Evolutionary conservation across 2,797 vertebrate genomes (phyloP).

Genomic region (Otus scops): DNA sequence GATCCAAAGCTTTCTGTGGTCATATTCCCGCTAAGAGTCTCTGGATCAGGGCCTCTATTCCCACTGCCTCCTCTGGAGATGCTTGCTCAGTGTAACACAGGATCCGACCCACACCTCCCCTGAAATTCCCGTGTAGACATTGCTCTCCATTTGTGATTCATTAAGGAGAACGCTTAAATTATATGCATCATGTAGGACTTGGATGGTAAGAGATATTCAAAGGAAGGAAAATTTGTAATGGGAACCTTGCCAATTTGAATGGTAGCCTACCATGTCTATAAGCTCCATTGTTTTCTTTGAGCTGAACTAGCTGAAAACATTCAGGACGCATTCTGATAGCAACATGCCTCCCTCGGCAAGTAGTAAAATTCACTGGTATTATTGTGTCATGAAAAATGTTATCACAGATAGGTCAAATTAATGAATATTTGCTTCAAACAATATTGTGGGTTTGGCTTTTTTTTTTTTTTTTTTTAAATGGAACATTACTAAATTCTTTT

Average conservation of each 20-base stretch:
- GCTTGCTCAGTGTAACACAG: neutral
- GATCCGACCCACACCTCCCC: neutral
- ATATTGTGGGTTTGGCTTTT: neutral
- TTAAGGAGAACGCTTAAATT: neutral
- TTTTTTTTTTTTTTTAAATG: neutral
- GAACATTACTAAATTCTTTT: neutral
- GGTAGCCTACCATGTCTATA: constrained; percentile 15
- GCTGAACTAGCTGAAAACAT: neutral
- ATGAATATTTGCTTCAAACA: neutral
- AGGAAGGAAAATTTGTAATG: neutral
- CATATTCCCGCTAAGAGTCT: neutral
- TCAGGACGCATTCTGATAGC: neutral
- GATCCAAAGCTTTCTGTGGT: neutral
- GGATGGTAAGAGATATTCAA: constrained; percentile 18
- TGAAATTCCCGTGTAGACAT: neutral
- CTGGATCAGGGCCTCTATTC: neutral
- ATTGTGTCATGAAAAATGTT: neutral
- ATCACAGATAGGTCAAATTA: neutral
- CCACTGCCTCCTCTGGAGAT: neutral
- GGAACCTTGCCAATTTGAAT: constrained; percentile 26
- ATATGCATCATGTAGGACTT: neutral
- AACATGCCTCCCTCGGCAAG: neutral
- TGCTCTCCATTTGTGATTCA: constrained; percentile 10
- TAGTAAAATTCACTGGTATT: neutral
- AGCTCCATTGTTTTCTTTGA: neutral